Evolutionary conservation across 2,888 invertebrate genomes (phyloP), one percentile per base, ranked within the genome.

Genomic region (Calameuta pallipes): DNA sequence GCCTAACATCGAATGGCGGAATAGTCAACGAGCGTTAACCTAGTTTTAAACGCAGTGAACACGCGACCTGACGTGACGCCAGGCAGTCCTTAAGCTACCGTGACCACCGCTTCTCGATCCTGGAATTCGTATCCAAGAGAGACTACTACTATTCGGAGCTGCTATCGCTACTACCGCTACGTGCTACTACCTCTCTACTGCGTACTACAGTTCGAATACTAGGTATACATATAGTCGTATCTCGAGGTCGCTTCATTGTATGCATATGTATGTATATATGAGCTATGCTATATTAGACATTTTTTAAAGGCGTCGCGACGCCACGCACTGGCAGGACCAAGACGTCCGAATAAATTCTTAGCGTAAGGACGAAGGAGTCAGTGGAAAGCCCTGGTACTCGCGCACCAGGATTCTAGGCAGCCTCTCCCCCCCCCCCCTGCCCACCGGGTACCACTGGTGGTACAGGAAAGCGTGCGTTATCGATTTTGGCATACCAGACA

Each of bases 401-500:
- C 23, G 41, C 41, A 56, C 41, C 41, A 23, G 41, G 41, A 36
- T 11, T 36, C 36, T 36, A 36, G 12, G 36, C 12, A 56, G 23
- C 1, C 23, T 6, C 15, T 9, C 2, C 41, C 37, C 15, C 41
- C 41, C 15, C 6, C 0, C 6, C 33, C 33, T n/a, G n/a, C n/a
- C 33, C 33, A 33, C 33, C 33, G 33, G 41, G 13, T 41, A 37
- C 37, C 4, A 3, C 37, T 4, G 41, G 23, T 56, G 9, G 41
- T 23, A 41, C 15, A 79, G 80, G 79, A 80, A 80, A 81, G 82
- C 74, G 79, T 80, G 83, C 84, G 84, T 85, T 89, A 89, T 89
- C 87, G 89, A 90, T 90, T 90, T 88, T 82, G 87, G 88, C 89
- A 89, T 89, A 89, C 89, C 89, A 88, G 88, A 89, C 87, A 86